Conservation (phyloP, 2,888 invertebrate genomes). For the Luperina nickerlii region DNA sequence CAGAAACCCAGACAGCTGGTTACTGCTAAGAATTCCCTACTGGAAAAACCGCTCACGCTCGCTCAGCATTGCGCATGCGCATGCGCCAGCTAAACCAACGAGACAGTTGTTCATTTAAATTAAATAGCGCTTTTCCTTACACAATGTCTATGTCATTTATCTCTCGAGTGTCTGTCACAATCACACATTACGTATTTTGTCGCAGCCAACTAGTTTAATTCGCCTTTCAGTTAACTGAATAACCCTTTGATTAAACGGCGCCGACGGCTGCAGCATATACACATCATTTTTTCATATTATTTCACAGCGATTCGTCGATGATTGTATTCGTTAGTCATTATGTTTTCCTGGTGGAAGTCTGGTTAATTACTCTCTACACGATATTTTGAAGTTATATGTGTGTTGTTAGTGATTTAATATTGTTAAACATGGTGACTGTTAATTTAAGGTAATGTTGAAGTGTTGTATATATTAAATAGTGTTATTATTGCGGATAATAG, state of each 20-base stretch:
- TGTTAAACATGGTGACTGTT: conserved; percentile 33
- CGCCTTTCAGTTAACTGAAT: not conserved
- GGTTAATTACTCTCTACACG: not conserved
- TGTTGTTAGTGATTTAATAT: conserved; percentile 6
- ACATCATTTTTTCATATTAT: conserved; percentile 20
- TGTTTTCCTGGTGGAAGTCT: not conserved
- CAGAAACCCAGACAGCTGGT: not conserved
- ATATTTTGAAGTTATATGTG: not conserved
- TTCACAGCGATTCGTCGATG: conserved; percentile 19
- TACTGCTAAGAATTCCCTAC: not conserved
- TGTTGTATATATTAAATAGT: not conserved
- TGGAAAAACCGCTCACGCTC: not conserved
- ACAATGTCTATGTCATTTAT: not conserved
- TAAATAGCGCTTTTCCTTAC: conserved; percentile 14
- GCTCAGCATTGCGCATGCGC: not conserved
- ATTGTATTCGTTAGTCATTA: conserved; percentile 30
- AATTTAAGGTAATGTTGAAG: conserved; percentile 38
- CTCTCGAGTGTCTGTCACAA: not conserved
- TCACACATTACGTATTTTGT: not conserved
- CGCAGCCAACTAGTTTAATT: too few species aligned
- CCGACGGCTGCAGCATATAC: not conserved
- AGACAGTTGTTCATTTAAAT: not conserved
- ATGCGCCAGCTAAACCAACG: not conserved
- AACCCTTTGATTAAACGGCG: not conserved
- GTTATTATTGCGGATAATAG: not conserved